A percentile compares a stretch with the other conserved stretches of the same genome.
These are phyloP conservation scores for Propithecus deckenii DNA, from an alignment of 2,797 vertebrate genomes.

Conservation along the genomic window DNA sequence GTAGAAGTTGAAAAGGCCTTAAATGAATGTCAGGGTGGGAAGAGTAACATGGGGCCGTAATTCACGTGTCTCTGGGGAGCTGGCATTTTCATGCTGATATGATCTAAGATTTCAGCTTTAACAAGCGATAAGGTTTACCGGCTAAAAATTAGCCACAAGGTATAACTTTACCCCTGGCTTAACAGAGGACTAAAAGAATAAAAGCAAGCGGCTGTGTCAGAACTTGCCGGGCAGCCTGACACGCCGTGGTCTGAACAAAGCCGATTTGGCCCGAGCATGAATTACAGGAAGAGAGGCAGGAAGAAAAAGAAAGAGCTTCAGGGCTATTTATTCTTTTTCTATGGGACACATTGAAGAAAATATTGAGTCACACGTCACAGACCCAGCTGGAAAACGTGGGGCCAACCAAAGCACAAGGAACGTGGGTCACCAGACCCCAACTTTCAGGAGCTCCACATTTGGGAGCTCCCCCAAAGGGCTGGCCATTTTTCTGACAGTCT, in stretches of 20 bases:
- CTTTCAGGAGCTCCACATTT: neutral
- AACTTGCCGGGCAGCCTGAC: slow-evolving; percentile 40
- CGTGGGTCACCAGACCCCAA: neutral
- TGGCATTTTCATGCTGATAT: slow-evolving; percentile 40
- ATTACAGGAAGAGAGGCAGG: slow-evolving; percentile 74
- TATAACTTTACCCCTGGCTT: slow-evolving; percentile 58
- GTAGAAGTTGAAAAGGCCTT: neutral
- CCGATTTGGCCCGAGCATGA: slow-evolving; percentile 14
- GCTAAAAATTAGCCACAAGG: slow-evolving; percentile 55
- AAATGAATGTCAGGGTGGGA: neutral
- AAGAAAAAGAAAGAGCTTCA: slow-evolving; percentile 30
- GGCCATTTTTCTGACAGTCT: neutral
- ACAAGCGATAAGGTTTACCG: slow-evolving; percentile 14
- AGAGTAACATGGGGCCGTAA: neutral
- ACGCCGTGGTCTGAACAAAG: slow-evolving; percentile 59
- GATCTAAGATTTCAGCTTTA: slow-evolving; percentile 46
- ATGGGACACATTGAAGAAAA: slow-evolving; percentile 57
- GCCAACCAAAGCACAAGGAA: neutral
- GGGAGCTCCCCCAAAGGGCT: neutral
- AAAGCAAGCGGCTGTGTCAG: slow-evolving; percentile 20
- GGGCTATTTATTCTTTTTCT: slow-evolving; percentile 63
- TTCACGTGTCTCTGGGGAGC: neutral
- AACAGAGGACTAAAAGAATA: slow-evolving; percentile 41
- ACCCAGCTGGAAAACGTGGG: neutral
- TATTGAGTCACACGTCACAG: slow-evolving; percentile 1